phyloP scores from a whole-genome alignment of 2,113 vertebrate species.

The Pseudorhombus dupliciocellatus region DNA sequence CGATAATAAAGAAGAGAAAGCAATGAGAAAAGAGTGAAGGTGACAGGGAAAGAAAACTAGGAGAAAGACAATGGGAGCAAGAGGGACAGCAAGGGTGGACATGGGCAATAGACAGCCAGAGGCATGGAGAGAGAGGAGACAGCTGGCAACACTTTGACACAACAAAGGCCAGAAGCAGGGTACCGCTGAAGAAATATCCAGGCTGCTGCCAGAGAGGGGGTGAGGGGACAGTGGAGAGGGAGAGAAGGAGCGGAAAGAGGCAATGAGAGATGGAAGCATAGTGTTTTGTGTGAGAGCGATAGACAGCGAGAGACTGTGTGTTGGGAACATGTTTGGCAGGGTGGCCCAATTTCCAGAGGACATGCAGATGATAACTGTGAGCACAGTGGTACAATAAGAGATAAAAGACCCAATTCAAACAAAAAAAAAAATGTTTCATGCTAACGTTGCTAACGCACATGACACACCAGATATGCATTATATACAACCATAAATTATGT shows the following conservation, averaged over 20 bases:
- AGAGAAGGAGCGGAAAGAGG: conserved; percentile 5
- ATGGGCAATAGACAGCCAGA: conserved; percentile 23
- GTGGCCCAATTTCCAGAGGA: conserved; percentile 40
- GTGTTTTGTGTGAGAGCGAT: conserved; percentile 35
- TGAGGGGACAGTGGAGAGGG: conserved; percentile 44
- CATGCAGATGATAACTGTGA: conserved; percentile 28
- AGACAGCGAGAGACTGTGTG: conserved; percentile 17
- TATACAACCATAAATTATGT: too few relatives aligned
- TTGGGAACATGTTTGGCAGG: conserved; percentile 42
- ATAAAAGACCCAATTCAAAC: too few relatives aligned
- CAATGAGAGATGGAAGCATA: neutral
- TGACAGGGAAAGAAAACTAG: conserved; percentile 4
- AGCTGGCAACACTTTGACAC: conserved; percentile 51
- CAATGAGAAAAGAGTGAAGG: conserved; percentile 2
- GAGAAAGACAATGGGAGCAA: conserved; percentile 14
- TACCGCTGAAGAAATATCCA: conserved; percentile 19
- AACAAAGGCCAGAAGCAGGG: conserved; percentile 50
- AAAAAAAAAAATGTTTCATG: too few relatives aligned
- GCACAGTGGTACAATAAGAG: neutral
- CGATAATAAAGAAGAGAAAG: neutral
- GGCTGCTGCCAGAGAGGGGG: conserved; percentile 35
- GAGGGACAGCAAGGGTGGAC: conserved; percentile 28
- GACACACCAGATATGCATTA: too few relatives aligned
- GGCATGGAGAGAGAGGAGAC: conserved; percentile 38
- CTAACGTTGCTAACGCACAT: too few relatives aligned